Evolutionary conservation across 2,113 vertebrate genomes (phyloP).

Genomic region (Pagrus major): DNA sequence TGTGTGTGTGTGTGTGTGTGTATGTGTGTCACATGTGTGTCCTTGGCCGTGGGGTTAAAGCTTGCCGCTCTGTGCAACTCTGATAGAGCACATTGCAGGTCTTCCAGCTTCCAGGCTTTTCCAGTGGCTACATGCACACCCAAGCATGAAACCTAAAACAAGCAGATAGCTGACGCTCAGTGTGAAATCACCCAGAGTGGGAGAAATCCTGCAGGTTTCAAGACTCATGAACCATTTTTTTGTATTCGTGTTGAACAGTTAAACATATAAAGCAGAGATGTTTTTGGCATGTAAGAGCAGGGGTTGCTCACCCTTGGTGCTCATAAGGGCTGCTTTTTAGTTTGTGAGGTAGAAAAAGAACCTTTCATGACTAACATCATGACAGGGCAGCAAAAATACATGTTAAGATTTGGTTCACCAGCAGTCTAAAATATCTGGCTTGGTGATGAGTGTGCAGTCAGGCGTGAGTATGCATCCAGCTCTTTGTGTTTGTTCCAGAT

Average conservation of each 20-base stretch:
- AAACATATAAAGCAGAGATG: slow-evolving; percentile 8
- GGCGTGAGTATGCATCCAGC: slow-evolving; percentile 3
- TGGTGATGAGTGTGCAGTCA: slow-evolving; percentile 30
- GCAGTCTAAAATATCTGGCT: slow-evolving; percentile 30
- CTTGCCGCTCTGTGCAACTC: slow-evolving; percentile 9
- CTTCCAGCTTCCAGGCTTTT: slow-evolving; percentile 22
- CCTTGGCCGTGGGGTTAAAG: slow-evolving; percentile 20
- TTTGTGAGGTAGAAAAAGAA: slow-evolving; percentile 6
- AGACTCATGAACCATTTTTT: slow-evolving; percentile 1
- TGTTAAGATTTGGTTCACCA: slow-evolving; percentile 39
- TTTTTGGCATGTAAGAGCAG: slow-evolving; percentile 3
- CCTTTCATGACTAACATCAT: neutral
- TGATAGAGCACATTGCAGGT: slow-evolving; percentile 5
- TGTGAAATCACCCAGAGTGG: slow-evolving; percentile 31
- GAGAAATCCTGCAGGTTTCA: slow-evolving; percentile 25
- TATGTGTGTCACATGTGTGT: neutral
- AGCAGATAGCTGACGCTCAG: slow-evolving; percentile 30
- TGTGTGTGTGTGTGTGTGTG: slow-evolving; percentile 22
- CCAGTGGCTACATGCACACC: slow-evolving; percentile 48
- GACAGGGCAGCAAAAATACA: slow-evolving; percentile 30
- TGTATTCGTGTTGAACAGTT: neutral
- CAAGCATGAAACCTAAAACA: slow-evolving; percentile 56
- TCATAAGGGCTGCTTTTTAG: slow-evolving; percentile 4
- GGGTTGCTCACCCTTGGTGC: neutral
- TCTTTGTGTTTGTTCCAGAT: slow-evolving; percentile 31